Evolutionary conservation across 2,113 vertebrate genomes (phyloP).

Genomic region (Nothoprocta perdicaria): DNA sequence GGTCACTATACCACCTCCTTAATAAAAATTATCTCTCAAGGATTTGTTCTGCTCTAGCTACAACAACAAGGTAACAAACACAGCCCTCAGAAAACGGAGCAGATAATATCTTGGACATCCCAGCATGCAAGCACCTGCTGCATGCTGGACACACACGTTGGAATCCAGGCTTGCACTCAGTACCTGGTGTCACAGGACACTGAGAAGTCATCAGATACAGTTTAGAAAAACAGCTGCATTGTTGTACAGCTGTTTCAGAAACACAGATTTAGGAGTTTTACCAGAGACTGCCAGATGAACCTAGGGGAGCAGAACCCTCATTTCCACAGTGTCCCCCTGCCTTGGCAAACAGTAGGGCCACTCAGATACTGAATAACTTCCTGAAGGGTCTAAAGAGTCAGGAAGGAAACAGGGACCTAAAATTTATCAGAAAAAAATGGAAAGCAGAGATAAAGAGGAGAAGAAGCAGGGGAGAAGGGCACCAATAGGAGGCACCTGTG

Average conservation of each 20-base stretch:
- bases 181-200: rapidly evolving
- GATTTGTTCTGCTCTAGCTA: neutral
- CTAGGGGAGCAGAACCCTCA: neutral
- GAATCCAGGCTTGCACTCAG: rapidly evolving
- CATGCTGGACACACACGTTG: neutral
- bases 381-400: no score
- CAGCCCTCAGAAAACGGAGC: neutral
- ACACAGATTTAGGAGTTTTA: neutral
- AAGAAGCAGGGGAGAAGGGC: rapidly evolving
- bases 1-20: neutral
- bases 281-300: neutral
- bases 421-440: neutral
- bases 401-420: neutral
- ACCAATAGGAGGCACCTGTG: rapidly evolving
- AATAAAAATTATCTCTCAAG: no score
- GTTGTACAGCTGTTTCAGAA: neutral
- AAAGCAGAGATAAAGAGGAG: neutral
- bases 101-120: neutral
- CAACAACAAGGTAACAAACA: no score
- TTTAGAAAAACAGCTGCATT: neutral
- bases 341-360: neutral
- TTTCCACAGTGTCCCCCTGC: neutral
- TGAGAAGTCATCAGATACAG: neutral
- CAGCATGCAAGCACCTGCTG: no score
- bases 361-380: neutral